Evolutionary conservation across 2,797 vertebrate genomes (phyloP), one percentile per base, ranked within the genome.

Genomic region (Chelonia mydas): DNA sequence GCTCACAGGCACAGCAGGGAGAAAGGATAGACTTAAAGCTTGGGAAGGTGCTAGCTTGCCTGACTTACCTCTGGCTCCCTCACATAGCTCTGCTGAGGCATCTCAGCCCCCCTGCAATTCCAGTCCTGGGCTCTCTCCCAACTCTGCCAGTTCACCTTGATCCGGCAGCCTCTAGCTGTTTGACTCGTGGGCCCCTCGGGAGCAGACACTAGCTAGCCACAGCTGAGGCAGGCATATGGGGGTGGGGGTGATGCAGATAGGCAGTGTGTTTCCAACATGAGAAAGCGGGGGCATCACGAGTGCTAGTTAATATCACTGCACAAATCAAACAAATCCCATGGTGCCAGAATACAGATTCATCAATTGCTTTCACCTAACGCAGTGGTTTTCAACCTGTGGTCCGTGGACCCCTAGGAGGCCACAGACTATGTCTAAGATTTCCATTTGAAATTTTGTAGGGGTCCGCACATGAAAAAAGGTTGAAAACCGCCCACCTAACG

Each of bases 61-160:
- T 7, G 10, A 13, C 11, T 11, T 5, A 74, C 21, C 37, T 45
- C 68, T 23, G 11, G 21, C 33, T 74, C 21, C 41, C 33, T 41
- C 11, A 23, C 11, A 0, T 7, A 41, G 37, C 0, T 1, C 37
- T 72, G 83, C 74, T 0, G 0, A 65, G 0, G 2, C 50, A 41
- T n/a, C 50, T 55, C 53, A 6, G 15, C 37, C 86, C 91, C 27
- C 45, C 72, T 47, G 37, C 16, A 33, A 55, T 47, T 55, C 76
- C 31, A 8, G 74, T 65, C 2, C 25, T 12, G 21, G 3, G 28
- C 45, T 54, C 16, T 55, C 77, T 31, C 57, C 78, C 8, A 10
- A 1, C 8, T 88, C 79, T 31, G 55, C 80, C 51, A 1, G 25
- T 25, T 6, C 3, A 45, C 10, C 25, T 28, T 17, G 76, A 33